Evolutionary conservation across 2,113 vertebrate genomes (phyloP).

Genomic region (Pollimyrus isidori): DNA sequence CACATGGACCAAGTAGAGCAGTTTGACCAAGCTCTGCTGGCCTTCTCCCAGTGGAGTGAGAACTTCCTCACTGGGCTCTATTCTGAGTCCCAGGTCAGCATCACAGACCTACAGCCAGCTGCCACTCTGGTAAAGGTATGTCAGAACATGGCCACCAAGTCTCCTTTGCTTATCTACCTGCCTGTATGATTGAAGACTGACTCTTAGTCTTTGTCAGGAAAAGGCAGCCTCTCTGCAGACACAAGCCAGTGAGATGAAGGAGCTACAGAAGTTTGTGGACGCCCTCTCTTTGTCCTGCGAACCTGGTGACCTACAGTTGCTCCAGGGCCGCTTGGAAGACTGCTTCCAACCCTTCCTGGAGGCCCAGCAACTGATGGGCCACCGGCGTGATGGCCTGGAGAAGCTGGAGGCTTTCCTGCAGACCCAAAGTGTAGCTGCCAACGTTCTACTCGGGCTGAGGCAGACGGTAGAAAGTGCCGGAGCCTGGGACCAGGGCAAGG

Average conservation of each 20-base stretch:
- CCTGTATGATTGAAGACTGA: background rate
- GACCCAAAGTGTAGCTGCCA: conserved; percentile 51
- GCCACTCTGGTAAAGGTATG: conserved; percentile 70
- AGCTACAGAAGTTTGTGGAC: conserved; percentile 63
- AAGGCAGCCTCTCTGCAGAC: conserved; percentile 58
- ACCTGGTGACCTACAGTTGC: conserved; percentile 61
- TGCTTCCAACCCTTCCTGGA: conserved; percentile 79
- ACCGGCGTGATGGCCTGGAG: conserved; percentile 67
- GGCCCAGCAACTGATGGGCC: conserved; percentile 63
- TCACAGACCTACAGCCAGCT: conserved; percentile 62
- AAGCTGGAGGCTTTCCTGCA: conserved; percentile 69
- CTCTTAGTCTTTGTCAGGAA: conserved; percentile 58
- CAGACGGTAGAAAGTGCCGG: conserved; percentile 74
- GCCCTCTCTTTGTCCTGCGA: conserved; percentile 66
- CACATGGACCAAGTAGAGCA: conserved; percentile 67
- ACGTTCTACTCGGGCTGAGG: conserved; percentile 61
- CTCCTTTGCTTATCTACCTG: background rate
- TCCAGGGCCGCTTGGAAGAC: conserved; percentile 69
- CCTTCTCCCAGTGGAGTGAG: conserved; percentile 86
- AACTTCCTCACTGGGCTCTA: conserved; percentile 73
- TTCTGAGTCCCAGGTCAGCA: conserved; percentile 66
- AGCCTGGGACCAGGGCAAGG: conserved; percentile 74
- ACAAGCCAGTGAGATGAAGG: conserved; percentile 58
- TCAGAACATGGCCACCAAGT: background rate
- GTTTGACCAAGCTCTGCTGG: conserved; percentile 74